These are phyloP conservation scores for Helarctos malayanus DNA, from an alignment of 2,797 vertebrate genomes.

Conservation along the genomic window DNA sequence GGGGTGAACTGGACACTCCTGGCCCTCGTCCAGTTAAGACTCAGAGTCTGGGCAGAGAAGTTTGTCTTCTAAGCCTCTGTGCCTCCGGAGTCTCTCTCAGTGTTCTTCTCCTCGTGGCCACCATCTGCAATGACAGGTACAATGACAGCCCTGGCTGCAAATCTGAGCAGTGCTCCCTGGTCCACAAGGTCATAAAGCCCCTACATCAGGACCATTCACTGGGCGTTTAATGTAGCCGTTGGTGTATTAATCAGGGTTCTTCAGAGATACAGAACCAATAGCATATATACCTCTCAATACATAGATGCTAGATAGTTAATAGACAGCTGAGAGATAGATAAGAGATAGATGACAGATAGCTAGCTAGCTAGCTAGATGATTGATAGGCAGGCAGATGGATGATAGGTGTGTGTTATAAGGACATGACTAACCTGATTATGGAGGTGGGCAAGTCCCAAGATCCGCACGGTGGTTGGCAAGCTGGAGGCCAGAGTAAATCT, in stretches of 20 bases:
- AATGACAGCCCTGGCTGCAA: neutral
- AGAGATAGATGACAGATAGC: neutral
- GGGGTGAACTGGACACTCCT: accelerated
- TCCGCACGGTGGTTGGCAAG: neutral
- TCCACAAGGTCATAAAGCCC: neutral
- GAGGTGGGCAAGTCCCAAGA: neutral
- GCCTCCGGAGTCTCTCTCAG: accelerated
- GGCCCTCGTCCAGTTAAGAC: accelerated
- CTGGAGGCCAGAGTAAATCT: neutral
- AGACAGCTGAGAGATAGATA: neutral
- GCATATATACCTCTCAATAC: neutral
- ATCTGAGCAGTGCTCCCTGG: neutral
- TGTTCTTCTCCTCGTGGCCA: neutral
- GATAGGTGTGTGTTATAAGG: neutral
- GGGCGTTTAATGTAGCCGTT: neutral
- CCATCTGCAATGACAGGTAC: neutral
- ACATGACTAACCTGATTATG: neutral
- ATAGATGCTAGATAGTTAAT: neutral
- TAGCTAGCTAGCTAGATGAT: too few species aligned
- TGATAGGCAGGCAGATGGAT: neutral
- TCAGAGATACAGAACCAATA: neutral
- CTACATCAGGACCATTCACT: neutral
- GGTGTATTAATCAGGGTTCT: neutral
- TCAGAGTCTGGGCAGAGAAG: neutral
- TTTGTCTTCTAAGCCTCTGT: neutral